These are phyloP conservation scores for Crotalus horridus DNA, from an alignment of 2,113 vertebrate species.

Conservation along the genomic window DNA sequence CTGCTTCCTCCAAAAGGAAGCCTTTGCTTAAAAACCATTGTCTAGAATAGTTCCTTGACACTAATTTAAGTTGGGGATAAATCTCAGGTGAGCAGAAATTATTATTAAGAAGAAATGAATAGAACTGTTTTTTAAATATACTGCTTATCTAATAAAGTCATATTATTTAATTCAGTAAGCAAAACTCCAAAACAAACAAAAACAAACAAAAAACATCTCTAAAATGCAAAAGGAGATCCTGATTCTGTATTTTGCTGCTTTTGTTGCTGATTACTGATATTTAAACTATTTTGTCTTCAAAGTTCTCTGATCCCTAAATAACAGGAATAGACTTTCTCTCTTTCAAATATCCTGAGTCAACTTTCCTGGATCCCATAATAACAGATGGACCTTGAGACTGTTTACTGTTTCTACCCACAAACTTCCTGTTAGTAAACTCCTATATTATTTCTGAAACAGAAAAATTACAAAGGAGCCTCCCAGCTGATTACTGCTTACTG, in stretches of 20 bases:
- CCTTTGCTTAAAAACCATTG: background rate
- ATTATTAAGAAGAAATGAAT: background rate
- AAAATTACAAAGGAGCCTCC: conserved; percentile 73
- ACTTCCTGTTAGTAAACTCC: conserved; percentile 78
- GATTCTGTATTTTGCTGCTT: conserved; percentile 33
- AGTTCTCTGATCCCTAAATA: conserved; percentile 59
- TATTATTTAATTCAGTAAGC: background rate
- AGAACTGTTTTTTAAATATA: background rate
- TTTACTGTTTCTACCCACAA: conserved; percentile 75
- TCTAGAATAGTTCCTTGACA: background rate
- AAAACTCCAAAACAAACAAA: accelerated
- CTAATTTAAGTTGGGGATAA: background rate
- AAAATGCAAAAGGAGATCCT: background rate
- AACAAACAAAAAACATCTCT: accelerated
- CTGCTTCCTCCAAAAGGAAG: background rate
- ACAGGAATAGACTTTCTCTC: conserved; percentile 20
- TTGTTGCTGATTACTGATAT: conserved; percentile 44
- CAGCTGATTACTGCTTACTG: conserved; percentile 68
- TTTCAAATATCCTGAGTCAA: conserved; percentile 65
- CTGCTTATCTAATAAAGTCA: conserved; percentile 19
- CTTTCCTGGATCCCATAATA: conserved; percentile 70
- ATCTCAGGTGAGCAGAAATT: background rate
- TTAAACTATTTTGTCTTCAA: conserved; percentile 55
- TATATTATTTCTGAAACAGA: conserved; percentile 80
- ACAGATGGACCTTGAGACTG: conserved; percentile 78